Evolutionary conservation across 2,888 invertebrate species (phyloP), one percentile per base, ranked within the genome.

Genomic region (Elaeidobius kamerunicus): DNA sequence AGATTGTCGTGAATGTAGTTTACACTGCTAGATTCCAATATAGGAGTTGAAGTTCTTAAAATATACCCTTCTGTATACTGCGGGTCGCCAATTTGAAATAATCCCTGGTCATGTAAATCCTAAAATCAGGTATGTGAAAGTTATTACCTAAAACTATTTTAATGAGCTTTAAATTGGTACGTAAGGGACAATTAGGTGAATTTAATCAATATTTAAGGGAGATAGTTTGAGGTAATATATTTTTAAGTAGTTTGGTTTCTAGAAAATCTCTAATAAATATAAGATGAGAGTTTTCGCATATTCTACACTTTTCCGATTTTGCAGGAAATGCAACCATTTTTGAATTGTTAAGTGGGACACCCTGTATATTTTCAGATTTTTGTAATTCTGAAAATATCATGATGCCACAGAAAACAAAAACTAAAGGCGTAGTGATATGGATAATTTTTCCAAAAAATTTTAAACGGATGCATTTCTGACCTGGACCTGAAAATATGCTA

Each of bases 101-200:
- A 16, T 6, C 35, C 11, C 5, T 35, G 15, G 15, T 35, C 35
- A 11, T 15, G 35, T 3, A 35, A 15, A 35, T 35, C 11, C 35
- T 35, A 32, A n/a, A 35, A 35, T 7, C 27, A 35, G 16, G 4
- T 35, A 35, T 6, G 16, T 35, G 16, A 35, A 35, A 16, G 35
- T 35, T 14, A 35, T 14, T 35, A 35, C 4, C 35, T 15, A 35
- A 14, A 35, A 35, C 4, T 15, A 35, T 35, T 35, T 35, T 35
- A 35, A 35, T 35, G 9, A 16, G 9, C 7, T 35, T 35, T 35
- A 16, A 35, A 35, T 35, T 35, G 15, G 27, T n/a, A n/a, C n/a
- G n/a, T n/a, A n/a, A n/a, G n/a, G n/a, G n/a, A n/a, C n/a, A n/a
- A 27, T 27, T 27, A 7, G 27, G 27, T 27, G 27, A 11, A 11